Evolutionary conservation across 2,113 vertebrate species (phyloP), one percentile per base, ranked within the genome.

Genomic region (Sinocyclocheilus anshuiensis): DNA sequence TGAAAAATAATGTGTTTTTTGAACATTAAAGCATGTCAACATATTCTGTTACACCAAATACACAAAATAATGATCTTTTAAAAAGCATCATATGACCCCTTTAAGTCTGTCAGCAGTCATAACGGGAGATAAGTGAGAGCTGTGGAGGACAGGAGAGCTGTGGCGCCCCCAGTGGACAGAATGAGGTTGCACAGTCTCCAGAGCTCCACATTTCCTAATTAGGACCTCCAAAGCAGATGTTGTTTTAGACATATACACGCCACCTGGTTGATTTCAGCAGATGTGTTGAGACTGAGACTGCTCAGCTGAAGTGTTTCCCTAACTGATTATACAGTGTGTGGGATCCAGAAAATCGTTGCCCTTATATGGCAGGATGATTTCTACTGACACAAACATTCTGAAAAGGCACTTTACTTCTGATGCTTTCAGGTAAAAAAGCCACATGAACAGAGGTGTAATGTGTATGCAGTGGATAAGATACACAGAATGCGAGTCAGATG

Each of bases 181-280:
- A 90, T 88, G 82, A 57, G 33, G 11, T 33, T 61, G 42, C 42
- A n/a, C 80, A 80, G 42, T 86, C 65, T 83, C 83, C 15, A 24
- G 13, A 45, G 53, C 57, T 33, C 48, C 81, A 85, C 78, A 85
- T 86, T 90, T 78, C 89, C 87, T 87, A 87, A 87, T 87, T 88
- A 87, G 89, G 89, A 88, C 57, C 79, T 85, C 55, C 57, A 67
- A 55, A 13, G 39, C 33, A 10, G 26, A 77, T 22, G 36, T 67
- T 81, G 69, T 69, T 79, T 11, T 33, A 33, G 24, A 76, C 57
- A 77, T 53, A 65, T 6, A 63, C 2, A 69, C 59, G 36, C 85
- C 85, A 83, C 59, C 82, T 79, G 61, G 72, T 83, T 81, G 84
- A 50, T 76, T 0, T 16, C 29, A 77, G 77, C 42, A 13, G 11